phyloP scores from a whole-genome alignment of 2,113 vertebrate genomes.

The Calidris pugnax region DNA sequence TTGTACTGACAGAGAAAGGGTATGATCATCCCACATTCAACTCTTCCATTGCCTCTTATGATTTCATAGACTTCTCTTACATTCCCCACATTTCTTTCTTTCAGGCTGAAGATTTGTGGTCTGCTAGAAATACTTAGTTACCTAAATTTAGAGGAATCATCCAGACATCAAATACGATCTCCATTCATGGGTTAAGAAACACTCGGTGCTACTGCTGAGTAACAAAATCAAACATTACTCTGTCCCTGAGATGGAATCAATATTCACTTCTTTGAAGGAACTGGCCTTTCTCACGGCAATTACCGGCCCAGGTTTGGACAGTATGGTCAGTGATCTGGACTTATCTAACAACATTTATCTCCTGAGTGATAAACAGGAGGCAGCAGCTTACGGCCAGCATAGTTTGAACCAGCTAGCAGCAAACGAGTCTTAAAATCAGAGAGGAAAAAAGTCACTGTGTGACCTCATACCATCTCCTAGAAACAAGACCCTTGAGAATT shows the following conservation, averaged over 20 bases:
- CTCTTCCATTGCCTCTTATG: neutral
- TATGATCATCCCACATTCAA: neutral
- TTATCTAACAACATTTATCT: neutral
- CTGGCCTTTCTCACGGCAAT: neutral
- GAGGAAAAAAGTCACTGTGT: neutral
- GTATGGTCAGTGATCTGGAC: neutral
- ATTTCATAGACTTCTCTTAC: neutral
- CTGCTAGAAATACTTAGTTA: neutral
- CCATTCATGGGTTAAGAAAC: neutral
- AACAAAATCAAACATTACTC: neutral
- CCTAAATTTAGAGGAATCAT: neutral
- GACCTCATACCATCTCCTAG: neutral
- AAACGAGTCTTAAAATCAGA: neutral
- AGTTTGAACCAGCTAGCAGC: neutral
- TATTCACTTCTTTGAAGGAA: neutral
- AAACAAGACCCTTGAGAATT: neutral
- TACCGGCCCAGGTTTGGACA: neutral
- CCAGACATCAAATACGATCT: neutral
- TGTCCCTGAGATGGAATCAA: neutral
- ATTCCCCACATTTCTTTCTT: neutral
- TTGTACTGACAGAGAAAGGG: neutral
- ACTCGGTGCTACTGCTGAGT: neutral
- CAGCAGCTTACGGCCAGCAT: neutral
- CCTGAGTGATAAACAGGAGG: neutral
- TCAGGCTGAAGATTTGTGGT: neutral